Evolutionary conservation across 2,113 vertebrate genomes (phyloP).

Genomic region (Formicarius rufipectus): DNA sequence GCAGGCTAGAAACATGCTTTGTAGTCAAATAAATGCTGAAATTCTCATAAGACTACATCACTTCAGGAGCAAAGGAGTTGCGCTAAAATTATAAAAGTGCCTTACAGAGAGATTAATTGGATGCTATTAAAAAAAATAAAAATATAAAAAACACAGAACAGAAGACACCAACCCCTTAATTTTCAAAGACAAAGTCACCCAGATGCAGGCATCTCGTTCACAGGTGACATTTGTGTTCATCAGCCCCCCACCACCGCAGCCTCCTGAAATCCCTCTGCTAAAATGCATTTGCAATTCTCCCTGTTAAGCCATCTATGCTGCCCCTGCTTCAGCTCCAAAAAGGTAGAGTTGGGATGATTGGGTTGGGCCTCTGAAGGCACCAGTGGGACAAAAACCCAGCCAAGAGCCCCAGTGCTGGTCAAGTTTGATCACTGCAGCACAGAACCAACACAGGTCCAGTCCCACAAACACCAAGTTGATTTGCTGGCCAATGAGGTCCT

Average conservation of each 20-base stretch:
- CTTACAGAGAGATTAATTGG: not conserved
- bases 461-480: not conserved
- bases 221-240: not conserved
- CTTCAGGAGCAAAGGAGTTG: not conserved
- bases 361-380: not conserved
- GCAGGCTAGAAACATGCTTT: not conserved
- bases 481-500: not conserved
- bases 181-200: not conserved
- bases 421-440: not conserved
- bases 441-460: not conserved
- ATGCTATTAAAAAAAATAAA: not conserved
- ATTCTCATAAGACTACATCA: not conserved
- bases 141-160: not conserved
- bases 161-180: not conserved
- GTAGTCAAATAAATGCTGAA: not conserved
- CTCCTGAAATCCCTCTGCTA: not conserved
- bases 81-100: not conserved
- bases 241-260: not conserved
- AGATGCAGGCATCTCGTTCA: accelerated
- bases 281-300: not conserved
- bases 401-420: not conserved
- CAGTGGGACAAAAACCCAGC: not conserved
- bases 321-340: not conserved
- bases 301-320: not conserved
- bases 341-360: not conserved